Evolutionary conservation across 2,113 vertebrate species (phyloP), one percentile per base, ranked within the genome.

Genomic region (Herpetotheres cachinnans): DNA sequence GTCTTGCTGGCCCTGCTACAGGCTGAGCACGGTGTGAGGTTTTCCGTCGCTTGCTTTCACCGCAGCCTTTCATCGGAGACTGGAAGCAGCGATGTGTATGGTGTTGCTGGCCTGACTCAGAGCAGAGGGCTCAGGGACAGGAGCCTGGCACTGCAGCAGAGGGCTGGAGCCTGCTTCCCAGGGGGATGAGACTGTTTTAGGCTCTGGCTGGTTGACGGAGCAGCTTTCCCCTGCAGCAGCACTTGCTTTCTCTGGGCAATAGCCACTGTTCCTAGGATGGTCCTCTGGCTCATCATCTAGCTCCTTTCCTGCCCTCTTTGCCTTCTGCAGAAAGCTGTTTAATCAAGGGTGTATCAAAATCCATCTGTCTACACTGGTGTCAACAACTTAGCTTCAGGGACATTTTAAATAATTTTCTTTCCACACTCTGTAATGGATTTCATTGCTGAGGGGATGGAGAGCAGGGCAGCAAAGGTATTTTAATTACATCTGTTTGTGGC

Each of bases 401-500:
- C 59, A 66, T 89, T 69, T 93, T 76, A 84, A 94, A 83, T 92
- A 29, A 59, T 94, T 95, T 91, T 86, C 74, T 59, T 77, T 91
- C 93, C 63, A 74, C 55, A 25, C 70, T 56, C 49, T 49, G 77
- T 72, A 85, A 93, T 95, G 76, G 83, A 88, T 96, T 97, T 94
- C 82, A 63, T 67, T 85, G 82, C 89, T 7, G 24, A 92, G 61
- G 86, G 73, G 72, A 56, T 70, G 94, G 94, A 88, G 66, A 79
- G 70, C 91, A 66, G 95, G 93, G 95, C 94, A 96, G 97, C 93
- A 88, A 95, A 98, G 91, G 93, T 97, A 86, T 93, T 97, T 97
- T 97, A 98, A 98, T 97, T 97, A 96, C 96, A 93, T 97, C 90
- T 96, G 94, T 92, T 96, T 65, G 61, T 95, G 93, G 95, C 91